Evolutionary conservation across 2,888 invertebrate genomes (phyloP).

Genomic region (Chrysodeixis includens): DNA sequence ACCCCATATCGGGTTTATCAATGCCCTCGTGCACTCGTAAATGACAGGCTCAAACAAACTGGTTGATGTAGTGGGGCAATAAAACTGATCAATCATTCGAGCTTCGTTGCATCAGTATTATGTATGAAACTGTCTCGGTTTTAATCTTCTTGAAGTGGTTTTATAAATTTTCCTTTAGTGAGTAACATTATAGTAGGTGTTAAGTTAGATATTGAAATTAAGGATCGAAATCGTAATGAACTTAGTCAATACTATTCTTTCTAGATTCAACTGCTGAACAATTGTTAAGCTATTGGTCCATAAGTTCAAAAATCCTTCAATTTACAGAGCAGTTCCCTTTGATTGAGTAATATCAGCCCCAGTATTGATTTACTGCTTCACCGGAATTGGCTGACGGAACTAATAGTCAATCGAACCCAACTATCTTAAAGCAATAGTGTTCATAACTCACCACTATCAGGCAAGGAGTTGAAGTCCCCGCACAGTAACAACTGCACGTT

Average conservation of each 20-base stretch:
- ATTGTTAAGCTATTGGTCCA: too few relatives aligned
- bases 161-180: not conserved
- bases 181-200: not conserved
- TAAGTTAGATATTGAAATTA: not conserved
- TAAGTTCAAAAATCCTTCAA: too few relatives aligned
- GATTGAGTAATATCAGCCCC: too few relatives aligned
- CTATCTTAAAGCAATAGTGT: too few relatives aligned
- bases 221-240: not conserved
- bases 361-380: too few relatives aligned
- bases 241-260: too few relatives aligned
- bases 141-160: not conserved
- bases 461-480: conserved; percentile 99
- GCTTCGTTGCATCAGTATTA: not conserved
- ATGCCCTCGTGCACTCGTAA: conserved; percentile 43
- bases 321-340: too few relatives aligned
- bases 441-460: conserved; percentile 94
- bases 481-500: conserved; percentile 97
- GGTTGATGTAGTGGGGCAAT: conserved; percentile 26
- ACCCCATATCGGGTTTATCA: conserved; percentile 42
- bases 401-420: too few relatives aligned
- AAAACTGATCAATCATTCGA: conserved; percentile 37
- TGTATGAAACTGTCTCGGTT: not conserved
- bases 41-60: conserved; percentile 45
- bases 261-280: too few relatives aligned
- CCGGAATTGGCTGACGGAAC: too few relatives aligned